A percentile compares a stretch with the other conserved stretches of the same genome.
Conservation (phyloP, 2,113 vertebrate genomes). For the Dasypus novemcinctus region DNA sequence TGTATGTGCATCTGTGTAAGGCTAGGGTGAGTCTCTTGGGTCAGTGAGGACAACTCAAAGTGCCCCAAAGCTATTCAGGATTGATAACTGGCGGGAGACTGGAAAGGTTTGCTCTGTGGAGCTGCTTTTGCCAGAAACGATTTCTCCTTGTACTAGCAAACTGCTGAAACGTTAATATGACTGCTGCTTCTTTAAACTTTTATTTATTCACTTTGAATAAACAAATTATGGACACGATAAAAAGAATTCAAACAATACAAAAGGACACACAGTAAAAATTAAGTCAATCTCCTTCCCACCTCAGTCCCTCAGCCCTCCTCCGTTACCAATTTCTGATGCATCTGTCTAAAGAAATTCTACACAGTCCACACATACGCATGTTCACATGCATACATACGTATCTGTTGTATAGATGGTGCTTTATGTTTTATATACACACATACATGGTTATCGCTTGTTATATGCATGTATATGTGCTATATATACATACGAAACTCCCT, state of each 20-base stretch:
- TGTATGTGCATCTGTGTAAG: not conserved
- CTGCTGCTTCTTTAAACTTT: slow-evolving; percentile 35
- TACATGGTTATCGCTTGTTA: too few relatives aligned
- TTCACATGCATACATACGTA: not conserved
- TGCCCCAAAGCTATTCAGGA: not conserved
- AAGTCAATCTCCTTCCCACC: not conserved
- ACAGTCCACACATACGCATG: not conserved
- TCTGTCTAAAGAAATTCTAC: slow-evolving; percentile 2
- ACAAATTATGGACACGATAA: not conserved
- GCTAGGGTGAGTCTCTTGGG: not conserved
- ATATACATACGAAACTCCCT: not conserved
- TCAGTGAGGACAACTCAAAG: slow-evolving; percentile 4
- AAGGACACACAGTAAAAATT: slow-evolving; percentile 1
- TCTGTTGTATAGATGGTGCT: too few relatives aligned
- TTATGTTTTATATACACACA: too few relatives aligned
- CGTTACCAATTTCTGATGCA: not conserved
- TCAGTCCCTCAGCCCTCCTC: not conserved
- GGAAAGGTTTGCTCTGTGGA: not conserved
- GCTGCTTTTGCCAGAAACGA: slow-evolving; percentile 12
- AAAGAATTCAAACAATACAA: slow-evolving; percentile 38
- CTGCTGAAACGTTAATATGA: not conserved
- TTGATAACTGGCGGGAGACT: not conserved
- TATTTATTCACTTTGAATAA: slow-evolving; percentile 41
- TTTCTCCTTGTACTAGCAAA: not conserved
- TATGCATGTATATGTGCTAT: not conserved